These are phyloP conservation scores for Aplodontia rufa DNA, from an alignment of 2,113 vertebrate genomes.

Conservation along the genomic window DNA sequence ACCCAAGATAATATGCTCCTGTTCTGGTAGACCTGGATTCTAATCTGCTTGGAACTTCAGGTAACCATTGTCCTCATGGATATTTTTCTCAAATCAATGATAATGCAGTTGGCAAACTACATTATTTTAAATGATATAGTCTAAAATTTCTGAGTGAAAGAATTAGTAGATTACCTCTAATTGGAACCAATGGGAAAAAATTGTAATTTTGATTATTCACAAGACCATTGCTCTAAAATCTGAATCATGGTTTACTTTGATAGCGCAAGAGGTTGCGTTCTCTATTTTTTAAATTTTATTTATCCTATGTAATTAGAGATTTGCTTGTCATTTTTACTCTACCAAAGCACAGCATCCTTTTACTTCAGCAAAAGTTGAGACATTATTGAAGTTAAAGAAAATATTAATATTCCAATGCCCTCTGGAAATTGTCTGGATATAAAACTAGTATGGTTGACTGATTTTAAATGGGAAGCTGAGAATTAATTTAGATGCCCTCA, in stretches of 20 bases:
- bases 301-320: background rate
- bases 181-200: background rate
- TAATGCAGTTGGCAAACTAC: background rate
- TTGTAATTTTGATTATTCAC: background rate
- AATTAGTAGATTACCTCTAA: background rate
- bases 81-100: background rate
- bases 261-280: background rate
- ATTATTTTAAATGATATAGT: background rate
- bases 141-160: background rate
- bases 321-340: background rate
- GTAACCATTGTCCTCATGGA: background rate
- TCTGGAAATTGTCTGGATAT: background rate
- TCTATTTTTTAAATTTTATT: background rate
- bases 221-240: background rate
- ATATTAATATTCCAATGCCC: background rate
- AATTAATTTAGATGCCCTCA: background rate
- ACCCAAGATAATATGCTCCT: background rate
- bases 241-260: background rate
- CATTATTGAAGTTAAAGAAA: background rate
- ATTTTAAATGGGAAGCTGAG: constrained; percentile 36
- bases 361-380: background rate
- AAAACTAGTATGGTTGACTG: background rate
- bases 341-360: background rate
- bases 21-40: background rate
- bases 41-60: background rate